Evolutionary conservation across 2,113 vertebrate genomes (phyloP).

Genomic region (Amphiprion ocellaris): DNA sequence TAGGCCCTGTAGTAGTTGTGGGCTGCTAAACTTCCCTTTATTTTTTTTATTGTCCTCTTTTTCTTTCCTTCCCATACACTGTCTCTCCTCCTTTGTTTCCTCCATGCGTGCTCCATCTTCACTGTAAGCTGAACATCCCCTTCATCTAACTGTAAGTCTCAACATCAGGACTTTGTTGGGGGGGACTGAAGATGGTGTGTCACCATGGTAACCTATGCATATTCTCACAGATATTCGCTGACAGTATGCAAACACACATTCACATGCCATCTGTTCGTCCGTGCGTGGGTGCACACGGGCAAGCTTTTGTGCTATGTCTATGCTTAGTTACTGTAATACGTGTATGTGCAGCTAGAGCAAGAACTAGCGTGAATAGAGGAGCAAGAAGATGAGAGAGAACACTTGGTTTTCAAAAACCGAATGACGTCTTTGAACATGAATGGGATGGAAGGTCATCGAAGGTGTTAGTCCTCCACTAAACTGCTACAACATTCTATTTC

Average conservation of each 20-base stretch:
- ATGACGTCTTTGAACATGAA: neutral
- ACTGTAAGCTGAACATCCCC: neutral
- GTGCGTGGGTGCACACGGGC: conserved; percentile 1
- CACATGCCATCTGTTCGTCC: conserved; percentile 15
- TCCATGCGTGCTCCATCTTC: neutral
- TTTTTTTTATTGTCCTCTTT: neutral
- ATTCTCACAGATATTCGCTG: conserved; percentile 23
- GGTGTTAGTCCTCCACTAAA: too few species aligned
- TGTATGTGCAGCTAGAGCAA: neutral
- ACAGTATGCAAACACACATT: conserved; percentile 26
- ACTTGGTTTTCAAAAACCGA: neutral
- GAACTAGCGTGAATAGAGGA: neutral
- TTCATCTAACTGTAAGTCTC: conserved; percentile 37
- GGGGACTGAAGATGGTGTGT: conserved; percentile 29
- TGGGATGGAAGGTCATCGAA: neutral
- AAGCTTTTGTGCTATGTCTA: neutral
- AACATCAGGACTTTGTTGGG: conserved; percentile 23
- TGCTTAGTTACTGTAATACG: neutral
- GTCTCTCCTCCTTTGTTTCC: neutral
- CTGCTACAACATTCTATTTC: too few species aligned
- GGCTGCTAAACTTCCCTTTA: too few species aligned
- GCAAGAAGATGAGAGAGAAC: neutral
- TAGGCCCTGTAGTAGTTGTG: neutral
- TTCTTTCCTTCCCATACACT: neutral
- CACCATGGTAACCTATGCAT: conserved; percentile 54